Evolutionary conservation across 35 echinoderm and acorn worm species (phyloP), one percentile per base, ranked within the genome.

Genomic region (Diadema setosum): DNA sequence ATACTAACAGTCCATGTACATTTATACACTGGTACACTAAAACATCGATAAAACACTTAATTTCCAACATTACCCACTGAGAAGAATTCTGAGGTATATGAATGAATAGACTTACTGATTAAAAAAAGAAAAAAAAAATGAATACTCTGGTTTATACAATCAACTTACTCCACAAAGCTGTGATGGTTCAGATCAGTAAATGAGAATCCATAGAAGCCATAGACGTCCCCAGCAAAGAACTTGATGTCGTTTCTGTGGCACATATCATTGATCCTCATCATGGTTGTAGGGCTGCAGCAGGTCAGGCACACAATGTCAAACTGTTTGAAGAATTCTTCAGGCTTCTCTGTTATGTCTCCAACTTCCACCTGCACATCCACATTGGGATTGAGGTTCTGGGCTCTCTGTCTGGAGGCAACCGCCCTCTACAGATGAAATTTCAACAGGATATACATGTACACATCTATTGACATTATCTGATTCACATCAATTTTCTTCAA

Each of bases 311-410:
- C 93, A 20, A 92, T 85, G 42, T 99, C 93, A 99, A 99, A 99
- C 55, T 92, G 85, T 50, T 89, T 80, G 67, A 99, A 99, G 86
- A 89, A 99, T 14, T 83, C 93, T 58, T 92, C 86, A 7, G 90
- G 81, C 70, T 99, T 94, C 18, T 86, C 57, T 31, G 23, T 63
- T n/a, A 94, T 80, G 83, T 85, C 82, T 4, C 75, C 84, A 39
- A 83, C 89, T 41, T 95, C 89, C 18, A 89, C 81, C 4, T 45
- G 86, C 11, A 99, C 89, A 45, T 81, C 35, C 1, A 94, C 96
- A 87, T 99, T 99, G 15, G 92, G 92, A 65, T 99, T 99, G n/a
- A 99, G 82, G 75, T 99, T 93, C 84, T 95, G 92, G 7, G 93
- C 87, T 73, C 89, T 89, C 14, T 90, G 21, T 3, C 92, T 89